Conservation (phyloP, 2,888 invertebrate genomes). For the Melangyna quadrimaculata region DNA sequence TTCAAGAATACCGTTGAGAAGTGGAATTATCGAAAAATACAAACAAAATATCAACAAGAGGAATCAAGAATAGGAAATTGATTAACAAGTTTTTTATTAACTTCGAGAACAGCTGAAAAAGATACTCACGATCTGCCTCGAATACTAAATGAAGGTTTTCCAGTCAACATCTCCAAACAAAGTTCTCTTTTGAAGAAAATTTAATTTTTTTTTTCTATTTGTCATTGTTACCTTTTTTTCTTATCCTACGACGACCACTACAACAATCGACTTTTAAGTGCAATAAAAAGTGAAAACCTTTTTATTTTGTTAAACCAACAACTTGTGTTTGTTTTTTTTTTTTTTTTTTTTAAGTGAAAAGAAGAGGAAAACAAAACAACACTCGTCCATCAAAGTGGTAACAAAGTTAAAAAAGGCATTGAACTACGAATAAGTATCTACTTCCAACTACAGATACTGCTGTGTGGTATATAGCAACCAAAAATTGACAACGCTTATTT, state of each 20-base stretch:
- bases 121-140: slow-evolving; percentile 33
- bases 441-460: not conserved
- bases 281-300: slow-evolving; percentile 67
- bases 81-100: slow-evolving; percentile 34
- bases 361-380: slow-evolving; percentile 10
- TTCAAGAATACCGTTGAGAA: not conserved
- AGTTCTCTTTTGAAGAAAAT: slow-evolving; percentile 52
- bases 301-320: slow-evolving; percentile 34
- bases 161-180: slow-evolving; percentile 56
- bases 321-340: slow-evolving; percentile 29
- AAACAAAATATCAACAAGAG: slow-evolving; percentile 7
- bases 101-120: slow-evolving; percentile 56
- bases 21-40: not conserved
- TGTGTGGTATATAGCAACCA: slow-evolving; percentile 11
- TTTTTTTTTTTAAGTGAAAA: slow-evolving; percentile 28
- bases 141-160: slow-evolving; percentile 50
- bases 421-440: slow-evolving; percentile 48
- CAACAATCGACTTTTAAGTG: slow-evolving; percentile 4
- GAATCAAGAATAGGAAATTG: slow-evolving; percentile 39
- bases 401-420: slow-evolving; percentile 53
- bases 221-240: slow-evolving; percentile 44
- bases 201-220: slow-evolving; percentile 35
- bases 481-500: slow-evolving; percentile 56
- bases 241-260: not conserved
- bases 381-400: slow-evolving; percentile 48